Conservation (phyloP, 2,113 vertebrate genomes). For the Lepidothrix coronata region DNA sequence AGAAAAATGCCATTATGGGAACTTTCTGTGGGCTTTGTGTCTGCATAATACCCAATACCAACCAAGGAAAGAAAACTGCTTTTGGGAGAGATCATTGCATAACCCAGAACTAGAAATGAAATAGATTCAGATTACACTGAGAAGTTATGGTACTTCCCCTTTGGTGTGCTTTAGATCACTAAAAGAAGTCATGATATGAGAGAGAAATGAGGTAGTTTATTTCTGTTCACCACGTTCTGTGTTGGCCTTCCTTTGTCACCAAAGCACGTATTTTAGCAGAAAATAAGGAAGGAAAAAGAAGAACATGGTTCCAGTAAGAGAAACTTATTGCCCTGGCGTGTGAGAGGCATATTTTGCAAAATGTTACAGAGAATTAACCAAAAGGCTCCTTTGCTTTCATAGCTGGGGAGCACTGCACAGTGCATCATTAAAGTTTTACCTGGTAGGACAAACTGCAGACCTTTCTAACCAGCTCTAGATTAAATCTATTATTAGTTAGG, state of each 20-base stretch:
- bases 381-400: neutral
- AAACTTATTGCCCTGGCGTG: neutral
- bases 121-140: neutral
- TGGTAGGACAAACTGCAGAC: neutral
- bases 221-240: neutral
- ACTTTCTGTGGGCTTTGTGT: neutral
- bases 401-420: neutral
- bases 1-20: neutral
- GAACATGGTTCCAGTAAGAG: neutral
- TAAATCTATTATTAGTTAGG: neutral
- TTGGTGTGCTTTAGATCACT: neutral
- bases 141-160: neutral
- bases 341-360: neutral
- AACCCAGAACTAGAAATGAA: neutral
- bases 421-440: neutral
- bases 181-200: neutral
- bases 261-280: neutral
- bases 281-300: slow-evolving; percentile 12
- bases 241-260: neutral
- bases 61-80: neutral
- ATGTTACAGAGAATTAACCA: neutral
- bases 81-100: rapidly evolving
- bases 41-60: neutral
- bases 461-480: neutral
- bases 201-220: neutral